Base-by-base conservation (phyloP, 2,113 vertebrate species). In the Mola mola region DNA sequence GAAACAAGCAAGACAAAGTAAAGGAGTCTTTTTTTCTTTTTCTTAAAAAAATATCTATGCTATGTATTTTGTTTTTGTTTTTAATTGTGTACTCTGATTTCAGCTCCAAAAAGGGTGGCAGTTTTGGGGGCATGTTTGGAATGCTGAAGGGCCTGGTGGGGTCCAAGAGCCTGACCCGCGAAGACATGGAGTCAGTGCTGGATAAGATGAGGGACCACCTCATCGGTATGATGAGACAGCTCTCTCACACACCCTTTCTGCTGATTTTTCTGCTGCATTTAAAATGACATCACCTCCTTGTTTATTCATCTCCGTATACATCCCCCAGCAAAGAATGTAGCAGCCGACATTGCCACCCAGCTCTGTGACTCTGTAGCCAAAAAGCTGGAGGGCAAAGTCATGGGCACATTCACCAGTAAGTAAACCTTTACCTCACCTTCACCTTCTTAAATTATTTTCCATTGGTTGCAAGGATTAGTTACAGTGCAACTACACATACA, bases 391-490 rank as follows among this genome's bases (percentile, higher is more conserved):
- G 97, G 97, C 62, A 99, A 97, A 90, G 95, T 98, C 90, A 98
- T 98, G 96, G 97, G 97, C 70, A 98, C 97, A 0, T 99, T 99
- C 89, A 97, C 94, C 89, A 98, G 97, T 99, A 87, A 96, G 97
- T 95, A 46, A 42, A 17, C 8, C 7, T 44, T 33, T 2, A 6
- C 5, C 3, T 19, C 16, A 41, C 19, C 11, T n/a, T 22, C 20
- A 1, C 11, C n/a, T 28, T 15, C 1, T 26, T 6, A 3, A 13
- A 19, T 21, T 6, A 7, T 9, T 11, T 34, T 26, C 21, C 1
- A 17, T 28, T 36, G 13, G 19, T 5, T 19, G 16, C 10, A 19
- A 17, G 6, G 31, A 42, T 56, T 41, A 9, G 4, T 13, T 36
- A 6, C 17, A 29, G 19, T 15, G 16, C 15, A 29, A 7, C 28